Conservation (phyloP, 2,888 invertebrate genomes). For the Drosophila kanekoi region DNA sequence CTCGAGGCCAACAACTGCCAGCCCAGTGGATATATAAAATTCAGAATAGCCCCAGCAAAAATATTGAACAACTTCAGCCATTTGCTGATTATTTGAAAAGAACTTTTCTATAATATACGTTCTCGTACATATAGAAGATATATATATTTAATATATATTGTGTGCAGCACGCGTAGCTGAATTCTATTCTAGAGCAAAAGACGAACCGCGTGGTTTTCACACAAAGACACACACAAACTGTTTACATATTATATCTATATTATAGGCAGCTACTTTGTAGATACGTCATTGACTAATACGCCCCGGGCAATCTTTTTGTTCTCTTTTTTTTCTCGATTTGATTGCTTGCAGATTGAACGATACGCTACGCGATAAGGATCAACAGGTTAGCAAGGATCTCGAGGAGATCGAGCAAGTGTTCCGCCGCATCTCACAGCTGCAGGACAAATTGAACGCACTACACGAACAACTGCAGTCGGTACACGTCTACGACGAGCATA, state of each 20-base stretch:
- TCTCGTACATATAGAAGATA: conserved; percentile 21
- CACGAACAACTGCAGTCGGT: conserved; percentile 89
- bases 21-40: conserved; percentile 52
- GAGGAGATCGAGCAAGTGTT: conserved; percentile 91
- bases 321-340: conserved; percentile 10
- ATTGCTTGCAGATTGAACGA: conserved; percentile 90
- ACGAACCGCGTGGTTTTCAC: conserved; percentile 68
- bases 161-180: conserved; percentile 58
- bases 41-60: conserved; percentile 20
- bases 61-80: conserved; percentile 67
- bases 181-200: conserved; percentile 56
- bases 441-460: conserved; percentile 89
- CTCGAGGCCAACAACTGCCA: conserved; percentile 52
- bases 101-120: conserved; percentile 55
- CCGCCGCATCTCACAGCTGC: conserved; percentile 89
- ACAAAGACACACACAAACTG: conserved; percentile 28
- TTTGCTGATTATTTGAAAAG: conserved; percentile 39
- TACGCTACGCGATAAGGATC: conserved; percentile 91
- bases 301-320: conserved; percentile 49
- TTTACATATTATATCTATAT: conserved; percentile 52
- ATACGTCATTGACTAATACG: conserved; percentile 57
- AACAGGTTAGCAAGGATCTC: conserved; percentile 91
- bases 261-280: conserved; percentile 23
- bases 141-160: conserved; percentile 25
- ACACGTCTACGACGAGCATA: conserved; percentile 92